phyloP scores from a whole-genome alignment of 2,797 vertebrate species.

The Siniperca undulata region DNA sequence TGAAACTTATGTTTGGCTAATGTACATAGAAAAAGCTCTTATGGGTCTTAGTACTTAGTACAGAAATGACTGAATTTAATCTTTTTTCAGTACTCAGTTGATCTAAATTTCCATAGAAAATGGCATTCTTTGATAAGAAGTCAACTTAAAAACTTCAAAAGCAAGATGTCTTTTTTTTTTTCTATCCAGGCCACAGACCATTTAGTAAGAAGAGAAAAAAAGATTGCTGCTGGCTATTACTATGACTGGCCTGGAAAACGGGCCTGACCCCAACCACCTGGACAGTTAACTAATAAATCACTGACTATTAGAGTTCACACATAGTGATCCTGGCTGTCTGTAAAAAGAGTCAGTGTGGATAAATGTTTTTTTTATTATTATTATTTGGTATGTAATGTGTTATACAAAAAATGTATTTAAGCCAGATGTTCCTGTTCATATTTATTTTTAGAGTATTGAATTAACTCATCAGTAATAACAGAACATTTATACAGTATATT shows the following conservation, averaged over 20 bases:
- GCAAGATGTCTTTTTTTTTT: constrained; percentile 18
- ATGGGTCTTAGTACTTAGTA: neutral
- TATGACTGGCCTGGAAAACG: constrained; percentile 34
- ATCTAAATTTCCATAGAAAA: neutral
- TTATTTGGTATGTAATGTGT: constrained; percentile 18
- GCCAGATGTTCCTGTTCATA: neutral
- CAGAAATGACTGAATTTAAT: neutral
- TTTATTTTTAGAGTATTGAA: constrained; percentile 25
- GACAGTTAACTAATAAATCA: constrained; percentile 24
- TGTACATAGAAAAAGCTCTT: neutral
- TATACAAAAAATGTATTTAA: constrained; percentile 2
- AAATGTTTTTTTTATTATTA: constrained; percentile 15
- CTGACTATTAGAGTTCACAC: constrained; percentile 8
- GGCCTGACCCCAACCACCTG: constrained; percentile 31
- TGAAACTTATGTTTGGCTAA: neutral
- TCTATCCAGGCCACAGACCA: constrained; percentile 31
- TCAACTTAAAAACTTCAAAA: constrained; percentile 26
- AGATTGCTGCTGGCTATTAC: constrained; percentile 24
- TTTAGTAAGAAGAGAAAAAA: constrained; percentile 38
- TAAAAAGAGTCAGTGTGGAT: constrained; percentile 27
- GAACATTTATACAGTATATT: constrained; percentile 19
- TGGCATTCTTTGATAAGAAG: neutral
- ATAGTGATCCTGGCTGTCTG: neutral
- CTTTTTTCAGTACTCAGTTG: neutral
- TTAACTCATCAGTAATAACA: constrained; percentile 9